Base-by-base conservation (phyloP, 1,140 invertebrate species). In the Drosophila sucinea region DNA sequence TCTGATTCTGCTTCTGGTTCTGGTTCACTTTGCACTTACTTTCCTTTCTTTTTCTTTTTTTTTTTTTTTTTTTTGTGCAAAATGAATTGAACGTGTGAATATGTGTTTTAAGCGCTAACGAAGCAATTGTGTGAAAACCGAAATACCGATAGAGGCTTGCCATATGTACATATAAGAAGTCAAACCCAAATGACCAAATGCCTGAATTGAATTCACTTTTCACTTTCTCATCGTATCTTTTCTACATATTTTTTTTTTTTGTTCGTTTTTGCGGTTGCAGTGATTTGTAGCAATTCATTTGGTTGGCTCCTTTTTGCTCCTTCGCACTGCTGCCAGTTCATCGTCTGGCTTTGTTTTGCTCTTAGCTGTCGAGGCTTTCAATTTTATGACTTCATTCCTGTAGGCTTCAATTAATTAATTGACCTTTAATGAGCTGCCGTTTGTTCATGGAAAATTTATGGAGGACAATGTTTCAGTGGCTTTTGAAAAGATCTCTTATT, bases 41-140 rank as follows among this genome's bases (percentile, higher is more conserved):
- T 51, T 51, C 25, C 11, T 25, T 7, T 7, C 2, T 47, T 47
- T 25, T 17, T 6, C 7, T 51, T 38, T 54, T 70, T 56, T 55
- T 30, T 51, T 11, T 7, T n/a, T 17, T 8, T 10, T n/a, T n/a
- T 17, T 4, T 1, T 66, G 40, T 70, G 65, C 17, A 17, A 17
- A 17, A 3, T 38, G 3, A 40, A 64, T 61, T 81, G 62, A 67
- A 60, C 23, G 23, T 51, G 44, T 27, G 44, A 51, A 10, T 51
- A 25, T 71, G 67, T 58, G 65, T 73, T 82, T 87, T 73, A 71
- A 71, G 33, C 38, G 56, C 79, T 86, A 86, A 86, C 83, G 79
- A 86, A 76, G 70, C 70, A 58, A 87, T 86, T 86, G 82, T 82
- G 41, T 51, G 17, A 30, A 67, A 58, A 55, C 7, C 1, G 11